Conservation (phyloP, 2,888 invertebrate species). For the Sesia apiformis region DNA sequence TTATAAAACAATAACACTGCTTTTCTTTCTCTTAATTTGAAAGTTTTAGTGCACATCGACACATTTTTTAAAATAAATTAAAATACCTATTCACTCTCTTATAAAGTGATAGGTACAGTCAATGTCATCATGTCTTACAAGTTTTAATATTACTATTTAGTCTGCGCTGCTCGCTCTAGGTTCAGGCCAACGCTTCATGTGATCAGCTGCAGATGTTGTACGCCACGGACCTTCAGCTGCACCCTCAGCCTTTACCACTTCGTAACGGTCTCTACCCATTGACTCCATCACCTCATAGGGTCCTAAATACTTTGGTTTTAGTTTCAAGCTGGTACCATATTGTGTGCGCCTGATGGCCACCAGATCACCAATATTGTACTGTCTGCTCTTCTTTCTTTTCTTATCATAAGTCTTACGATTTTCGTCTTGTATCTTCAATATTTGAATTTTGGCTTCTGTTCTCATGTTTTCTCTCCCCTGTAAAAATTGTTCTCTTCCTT, state of each 20-base stretch:
- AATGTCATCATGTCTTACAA: no score
- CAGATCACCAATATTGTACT: conserved; percentile 6
- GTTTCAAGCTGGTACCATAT: conserved; percentile 8
- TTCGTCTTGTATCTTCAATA: conserved; percentile 9
- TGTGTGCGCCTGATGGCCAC: conserved; percentile 13
- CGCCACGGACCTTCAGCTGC: conserved; percentile 5
- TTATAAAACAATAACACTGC: no score
- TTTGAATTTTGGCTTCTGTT: conserved; percentile 7
- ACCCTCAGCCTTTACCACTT: conserved; percentile 8
- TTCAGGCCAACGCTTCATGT: conserved; percentile 5
- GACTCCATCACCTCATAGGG: conserved; percentile 4
- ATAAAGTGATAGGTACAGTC: no score
- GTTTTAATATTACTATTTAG: no score
- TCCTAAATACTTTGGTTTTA: conserved; percentile 7
- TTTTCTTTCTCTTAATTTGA: no score
- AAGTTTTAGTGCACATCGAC: no score
- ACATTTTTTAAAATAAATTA: no score
- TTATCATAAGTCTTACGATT: conserved; percentile 4
- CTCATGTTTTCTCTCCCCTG: conserved; percentile 6
- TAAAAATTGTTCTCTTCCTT: neutral
- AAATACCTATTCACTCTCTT: no score
- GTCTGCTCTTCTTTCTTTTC: conserved; percentile 5
- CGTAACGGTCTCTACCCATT: conserved; percentile 9
- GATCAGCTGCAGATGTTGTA: conserved; percentile 5
- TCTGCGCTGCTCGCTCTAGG: neutral